Evolutionary conservation across 2,797 vertebrate species (phyloP).

Genomic region (Synaphobranchus kaupii): DNA sequence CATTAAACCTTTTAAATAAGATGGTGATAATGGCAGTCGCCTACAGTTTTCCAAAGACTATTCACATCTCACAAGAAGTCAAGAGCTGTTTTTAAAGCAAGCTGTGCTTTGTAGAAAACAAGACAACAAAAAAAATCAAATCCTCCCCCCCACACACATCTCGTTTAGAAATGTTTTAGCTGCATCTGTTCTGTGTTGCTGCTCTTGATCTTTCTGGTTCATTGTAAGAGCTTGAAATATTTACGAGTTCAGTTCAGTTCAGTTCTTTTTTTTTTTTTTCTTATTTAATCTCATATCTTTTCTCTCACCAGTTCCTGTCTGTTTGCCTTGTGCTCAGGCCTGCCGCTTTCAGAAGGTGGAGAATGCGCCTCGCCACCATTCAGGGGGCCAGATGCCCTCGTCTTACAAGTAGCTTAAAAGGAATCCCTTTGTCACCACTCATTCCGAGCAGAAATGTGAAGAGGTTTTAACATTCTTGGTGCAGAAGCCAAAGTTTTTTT

Average conservation of each 20-base stretch:
- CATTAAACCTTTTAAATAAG: slow-evolving; percentile 1
- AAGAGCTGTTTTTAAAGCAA: slow-evolving; percentile 12
- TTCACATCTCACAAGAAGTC: not conserved
- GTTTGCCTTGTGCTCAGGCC: slow-evolving; percentile 42
- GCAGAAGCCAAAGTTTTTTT: not conserved
- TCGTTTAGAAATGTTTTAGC: slow-evolving; percentile 43
- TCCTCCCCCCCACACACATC: not conserved
- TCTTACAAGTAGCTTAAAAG: not conserved
- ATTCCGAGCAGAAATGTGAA: not conserved
- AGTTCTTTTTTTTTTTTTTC: slow-evolving; percentile 46
- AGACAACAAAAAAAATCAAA: slow-evolving; percentile 18
- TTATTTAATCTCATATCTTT: slow-evolving; percentile 50
- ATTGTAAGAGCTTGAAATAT: slow-evolving; percentile 65
- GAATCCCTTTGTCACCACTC: slow-evolving; percentile 20
- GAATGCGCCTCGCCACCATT: not conserved
- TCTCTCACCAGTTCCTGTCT: slow-evolving; percentile 56
- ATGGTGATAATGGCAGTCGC: not conserved
- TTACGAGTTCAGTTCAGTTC: slow-evolving; percentile 61
- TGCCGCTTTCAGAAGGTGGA: not conserved
- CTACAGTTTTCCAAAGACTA: not conserved
- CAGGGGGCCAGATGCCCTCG: not conserved
- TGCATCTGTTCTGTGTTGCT: slow-evolving; percentile 52
- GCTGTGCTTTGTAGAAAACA: slow-evolving; percentile 21
- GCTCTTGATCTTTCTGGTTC: slow-evolving; percentile 60
- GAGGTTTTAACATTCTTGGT: not conserved